A percentile compares a stretch with the other conserved stretches of the same genome.
Conservation (phyloP, 2,888 invertebrate species). For the Cerastis rubricosa region DNA sequence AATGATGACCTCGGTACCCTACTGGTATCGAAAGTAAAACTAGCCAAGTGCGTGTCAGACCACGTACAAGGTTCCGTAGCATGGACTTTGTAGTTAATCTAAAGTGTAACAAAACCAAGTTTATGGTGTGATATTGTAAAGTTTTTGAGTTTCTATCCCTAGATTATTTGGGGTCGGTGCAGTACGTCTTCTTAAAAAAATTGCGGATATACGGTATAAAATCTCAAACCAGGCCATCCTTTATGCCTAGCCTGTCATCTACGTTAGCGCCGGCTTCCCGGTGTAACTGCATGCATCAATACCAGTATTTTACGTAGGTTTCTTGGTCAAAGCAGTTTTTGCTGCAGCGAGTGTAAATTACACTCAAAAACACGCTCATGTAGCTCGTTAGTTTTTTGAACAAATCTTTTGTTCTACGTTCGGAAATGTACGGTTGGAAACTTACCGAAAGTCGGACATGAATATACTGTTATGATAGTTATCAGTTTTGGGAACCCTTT, state of each 20-base stretch:
- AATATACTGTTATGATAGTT: not conserved
- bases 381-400: not conserved
- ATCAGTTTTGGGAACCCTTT: not conserved
- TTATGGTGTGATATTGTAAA: not conserved
- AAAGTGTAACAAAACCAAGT: not conserved
- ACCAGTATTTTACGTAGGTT: not conserved
- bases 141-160: too few species aligned
- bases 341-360: not conserved
- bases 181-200: not conserved
- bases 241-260: not conserved
- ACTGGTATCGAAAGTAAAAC: conserved; percentile 65
- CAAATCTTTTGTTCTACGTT: not conserved
- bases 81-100: not conserved
- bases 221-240: not conserved
- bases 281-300: not conserved
- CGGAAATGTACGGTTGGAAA: not conserved
- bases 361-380: not conserved
- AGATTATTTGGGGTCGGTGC: too few species aligned
- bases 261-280: not conserved
- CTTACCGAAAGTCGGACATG: conserved; percentile 1
- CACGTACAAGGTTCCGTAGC: not conserved
- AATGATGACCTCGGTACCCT: conserved; percentile 37
- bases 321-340: not conserved
- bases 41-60: not conserved
- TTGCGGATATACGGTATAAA: not conserved